phyloP scores from a whole-genome alignment of 2,113 vertebrate species.

The Numenius arquata region DNA sequence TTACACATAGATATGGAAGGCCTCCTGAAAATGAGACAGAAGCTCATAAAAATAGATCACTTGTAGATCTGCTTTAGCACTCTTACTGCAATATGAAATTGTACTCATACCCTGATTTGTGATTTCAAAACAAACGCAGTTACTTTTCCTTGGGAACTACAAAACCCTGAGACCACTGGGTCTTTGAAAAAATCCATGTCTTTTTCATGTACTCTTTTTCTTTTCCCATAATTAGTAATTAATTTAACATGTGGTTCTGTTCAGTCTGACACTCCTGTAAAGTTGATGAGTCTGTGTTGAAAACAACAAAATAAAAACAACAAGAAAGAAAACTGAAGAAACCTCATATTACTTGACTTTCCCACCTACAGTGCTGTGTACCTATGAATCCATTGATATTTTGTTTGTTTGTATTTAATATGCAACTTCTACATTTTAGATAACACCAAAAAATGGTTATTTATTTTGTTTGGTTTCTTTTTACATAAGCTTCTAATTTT shows the following conservation, averaged over 20 bases:
- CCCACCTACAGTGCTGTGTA: background rate
- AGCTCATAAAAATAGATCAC: background rate
- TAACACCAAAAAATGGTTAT: background rate
- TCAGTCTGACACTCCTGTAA: background rate
- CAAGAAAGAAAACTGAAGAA: background rate
- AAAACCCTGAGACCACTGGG: background rate
- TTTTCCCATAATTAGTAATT: background rate
- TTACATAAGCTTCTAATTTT: background rate
- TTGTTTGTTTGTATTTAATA: background rate
- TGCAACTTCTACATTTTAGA: background rate
- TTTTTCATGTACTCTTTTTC: background rate
- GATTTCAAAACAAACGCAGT: background rate
- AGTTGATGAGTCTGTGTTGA: background rate
- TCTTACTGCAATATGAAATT: background rate
- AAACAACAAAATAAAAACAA: background rate
- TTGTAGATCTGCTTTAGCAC: background rate
- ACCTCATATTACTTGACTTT: background rate
- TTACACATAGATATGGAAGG: fast-evolving
- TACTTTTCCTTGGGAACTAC: background rate
- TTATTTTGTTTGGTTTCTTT: background rate
- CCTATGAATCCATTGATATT: background rate
- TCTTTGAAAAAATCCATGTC: background rate
- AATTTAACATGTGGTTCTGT: background rate
- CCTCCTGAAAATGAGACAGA: background rate
- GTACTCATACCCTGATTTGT: background rate